phyloP scores from a whole-genome alignment of 2,797 vertebrate species.

The Enteromius anoplus region DNA sequence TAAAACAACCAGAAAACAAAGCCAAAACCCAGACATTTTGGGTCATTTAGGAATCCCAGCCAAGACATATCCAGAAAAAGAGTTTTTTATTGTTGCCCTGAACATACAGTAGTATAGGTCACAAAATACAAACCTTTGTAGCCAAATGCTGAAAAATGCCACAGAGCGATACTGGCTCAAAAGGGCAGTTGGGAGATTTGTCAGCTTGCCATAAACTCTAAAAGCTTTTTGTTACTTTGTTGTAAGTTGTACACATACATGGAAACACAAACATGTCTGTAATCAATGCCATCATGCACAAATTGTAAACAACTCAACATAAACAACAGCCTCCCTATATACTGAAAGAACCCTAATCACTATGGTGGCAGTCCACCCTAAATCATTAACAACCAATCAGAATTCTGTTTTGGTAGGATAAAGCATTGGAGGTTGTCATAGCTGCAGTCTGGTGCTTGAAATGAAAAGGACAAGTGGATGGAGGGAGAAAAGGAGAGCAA shows the following conservation, averaged over 20 bases:
- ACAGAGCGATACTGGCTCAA: background rate
- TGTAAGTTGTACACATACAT: background rate
- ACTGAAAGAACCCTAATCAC: constrained; percentile 12
- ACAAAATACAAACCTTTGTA: background rate
- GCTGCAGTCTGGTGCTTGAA: constrained; percentile 52
- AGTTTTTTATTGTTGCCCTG: background rate
- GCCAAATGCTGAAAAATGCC: background rate
- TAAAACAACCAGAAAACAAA: background rate
- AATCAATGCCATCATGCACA: constrained; percentile 59
- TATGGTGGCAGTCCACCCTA: background rate
- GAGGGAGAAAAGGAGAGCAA: background rate
- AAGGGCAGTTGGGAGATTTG: background rate
- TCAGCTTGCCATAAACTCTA: background rate
- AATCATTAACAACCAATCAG: constrained; percentile 38
- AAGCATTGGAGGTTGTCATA: constrained; percentile 56
- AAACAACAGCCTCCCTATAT: constrained; percentile 17
- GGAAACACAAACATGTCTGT: constrained; percentile 45
- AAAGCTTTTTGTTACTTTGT: background rate
- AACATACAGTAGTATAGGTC: background rate
- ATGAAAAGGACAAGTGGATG: constrained; percentile 44
- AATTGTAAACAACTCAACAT: constrained; percentile 21
- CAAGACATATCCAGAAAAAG: background rate
- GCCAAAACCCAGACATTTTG: background rate
- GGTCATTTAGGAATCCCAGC: background rate
- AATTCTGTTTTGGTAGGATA: constrained; percentile 23